Evolutionary conservation across 2,113 vertebrate species (phyloP).

Genomic region (Eira barbara): DNA sequence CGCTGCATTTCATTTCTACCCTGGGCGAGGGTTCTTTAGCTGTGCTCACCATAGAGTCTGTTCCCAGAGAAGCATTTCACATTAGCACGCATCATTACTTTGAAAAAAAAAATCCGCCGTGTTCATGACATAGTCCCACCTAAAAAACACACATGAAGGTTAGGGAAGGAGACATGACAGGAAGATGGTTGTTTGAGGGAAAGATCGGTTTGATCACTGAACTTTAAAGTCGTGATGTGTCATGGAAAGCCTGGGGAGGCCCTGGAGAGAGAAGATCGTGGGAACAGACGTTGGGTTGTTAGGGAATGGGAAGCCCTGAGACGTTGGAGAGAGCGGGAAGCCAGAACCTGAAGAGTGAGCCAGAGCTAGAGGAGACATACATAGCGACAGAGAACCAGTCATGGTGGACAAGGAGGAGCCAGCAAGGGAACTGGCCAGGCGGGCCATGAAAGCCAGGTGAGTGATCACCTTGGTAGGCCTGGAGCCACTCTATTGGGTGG

Average conservation of each 20-base stretch:
- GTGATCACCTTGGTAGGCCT: background rate
- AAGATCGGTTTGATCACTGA: background rate
- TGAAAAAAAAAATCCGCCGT: background rate
- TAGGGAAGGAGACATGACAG: constrained; percentile 1
- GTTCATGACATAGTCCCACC: background rate
- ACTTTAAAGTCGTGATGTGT: background rate
- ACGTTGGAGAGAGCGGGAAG: background rate
- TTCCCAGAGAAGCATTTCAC: background rate
- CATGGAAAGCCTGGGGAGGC: background rate
- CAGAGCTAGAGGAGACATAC: background rate
- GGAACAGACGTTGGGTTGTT: background rate
- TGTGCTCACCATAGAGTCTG: background rate
- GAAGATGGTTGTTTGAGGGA: background rate
- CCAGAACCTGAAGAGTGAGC: background rate
- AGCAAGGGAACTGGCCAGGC: background rate
- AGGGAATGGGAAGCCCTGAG: background rate
- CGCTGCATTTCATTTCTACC: background rate
- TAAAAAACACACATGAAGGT: background rate
- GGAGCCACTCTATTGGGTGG: background rate
- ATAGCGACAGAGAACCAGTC: background rate
- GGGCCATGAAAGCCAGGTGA: background rate
- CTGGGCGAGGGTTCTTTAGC: background rate
- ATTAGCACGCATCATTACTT: background rate
- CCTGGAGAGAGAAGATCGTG: background rate
- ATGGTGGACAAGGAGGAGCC: background rate